A percentile compares a stretch with the other conserved stretches of the same genome.
phyloP scores from a whole-genome alignment of 1,140 invertebrate genomes.

The Melanaphis sacchari region DNA sequence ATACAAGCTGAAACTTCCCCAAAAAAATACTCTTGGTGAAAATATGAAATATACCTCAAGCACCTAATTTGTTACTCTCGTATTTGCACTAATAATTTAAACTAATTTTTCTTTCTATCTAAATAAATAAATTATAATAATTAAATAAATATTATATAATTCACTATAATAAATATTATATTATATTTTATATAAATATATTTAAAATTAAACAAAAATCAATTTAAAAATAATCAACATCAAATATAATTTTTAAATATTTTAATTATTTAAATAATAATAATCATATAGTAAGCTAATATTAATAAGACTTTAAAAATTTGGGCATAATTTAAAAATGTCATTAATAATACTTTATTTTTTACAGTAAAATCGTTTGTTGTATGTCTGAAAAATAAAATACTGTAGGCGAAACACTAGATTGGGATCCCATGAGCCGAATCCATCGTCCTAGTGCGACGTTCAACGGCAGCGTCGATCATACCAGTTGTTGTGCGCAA shows the following conservation, averaged over 20 bases:
- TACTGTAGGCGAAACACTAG: slow-evolving; percentile 38
- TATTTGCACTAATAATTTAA: too few relatives aligned
- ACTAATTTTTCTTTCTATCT: background rate
- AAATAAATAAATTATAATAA: background rate
- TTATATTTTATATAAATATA: background rate
- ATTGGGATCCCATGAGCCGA: background rate
- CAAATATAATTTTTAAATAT: too few relatives aligned
- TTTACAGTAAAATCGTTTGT: too few relatives aligned
- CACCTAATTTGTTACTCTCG: background rate
- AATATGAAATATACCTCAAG: background rate
- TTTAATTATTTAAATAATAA: too few relatives aligned
- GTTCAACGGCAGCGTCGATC: background rate
- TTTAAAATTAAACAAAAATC: too few relatives aligned
- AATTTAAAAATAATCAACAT: too few relatives aligned
- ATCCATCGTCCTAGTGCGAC: background rate
- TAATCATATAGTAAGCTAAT: too few relatives aligned
- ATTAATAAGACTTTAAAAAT: too few relatives aligned
- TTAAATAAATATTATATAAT: background rate
- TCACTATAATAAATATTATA: background rate
- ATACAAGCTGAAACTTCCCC: background rate
- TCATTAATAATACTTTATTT: too few relatives aligned
- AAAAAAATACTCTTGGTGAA: background rate
- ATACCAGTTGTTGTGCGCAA: slow-evolving; percentile 46
- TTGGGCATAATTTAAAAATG: too few relatives aligned
- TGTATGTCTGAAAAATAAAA: background rate